Percentiles rank a stretch among this genome's conserved stretches.
phyloP scores from a whole-genome alignment of 2,797 vertebrate genomes.

The Poeciliopsis gracilis region DNA sequence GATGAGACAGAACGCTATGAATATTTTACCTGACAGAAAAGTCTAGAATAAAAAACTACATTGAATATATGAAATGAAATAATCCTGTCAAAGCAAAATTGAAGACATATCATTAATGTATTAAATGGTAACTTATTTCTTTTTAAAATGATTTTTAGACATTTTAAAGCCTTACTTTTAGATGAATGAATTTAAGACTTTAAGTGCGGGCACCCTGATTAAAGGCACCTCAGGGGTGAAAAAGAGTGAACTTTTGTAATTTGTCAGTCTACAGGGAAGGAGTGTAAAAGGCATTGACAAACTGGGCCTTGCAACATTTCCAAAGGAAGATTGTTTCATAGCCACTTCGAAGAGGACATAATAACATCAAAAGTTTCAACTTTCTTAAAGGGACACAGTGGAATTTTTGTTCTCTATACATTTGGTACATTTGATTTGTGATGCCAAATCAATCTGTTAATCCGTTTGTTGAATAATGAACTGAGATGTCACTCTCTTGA shows the following conservation, averaged over 20 bases:
- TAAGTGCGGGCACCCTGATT: no score
- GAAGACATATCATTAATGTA: no score
- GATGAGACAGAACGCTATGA: no score
- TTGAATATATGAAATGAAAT: no score
- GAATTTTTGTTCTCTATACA: background rate
- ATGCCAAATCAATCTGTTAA: background rate
- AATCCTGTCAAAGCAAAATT: no score
- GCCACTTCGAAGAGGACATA: constrained; percentile 29
- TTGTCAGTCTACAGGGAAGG: constrained; percentile 4
- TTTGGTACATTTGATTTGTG: background rate
- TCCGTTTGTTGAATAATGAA: background rate
- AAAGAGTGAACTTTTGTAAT: background rate
- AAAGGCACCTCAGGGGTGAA: no score
- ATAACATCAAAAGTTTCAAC: constrained; percentile 14
- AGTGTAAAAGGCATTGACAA: background rate
- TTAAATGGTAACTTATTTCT: no score
- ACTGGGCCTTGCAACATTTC: constrained; percentile 43
- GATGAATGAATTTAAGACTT: no score
- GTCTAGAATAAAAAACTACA: no score
- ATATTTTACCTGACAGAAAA: no score
- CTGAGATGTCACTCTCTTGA: background rate
- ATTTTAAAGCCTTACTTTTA: no score
- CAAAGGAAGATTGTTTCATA: constrained; percentile 16
- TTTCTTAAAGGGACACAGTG: background rate
- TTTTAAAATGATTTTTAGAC: no score